A percentile compares a stretch with the other conserved stretches of the same genome.
These are phyloP conservation scores for Cebidichthys violaceus DNA, from an alignment of 2,113 vertebrate species.

Conservation along the genomic window DNA sequence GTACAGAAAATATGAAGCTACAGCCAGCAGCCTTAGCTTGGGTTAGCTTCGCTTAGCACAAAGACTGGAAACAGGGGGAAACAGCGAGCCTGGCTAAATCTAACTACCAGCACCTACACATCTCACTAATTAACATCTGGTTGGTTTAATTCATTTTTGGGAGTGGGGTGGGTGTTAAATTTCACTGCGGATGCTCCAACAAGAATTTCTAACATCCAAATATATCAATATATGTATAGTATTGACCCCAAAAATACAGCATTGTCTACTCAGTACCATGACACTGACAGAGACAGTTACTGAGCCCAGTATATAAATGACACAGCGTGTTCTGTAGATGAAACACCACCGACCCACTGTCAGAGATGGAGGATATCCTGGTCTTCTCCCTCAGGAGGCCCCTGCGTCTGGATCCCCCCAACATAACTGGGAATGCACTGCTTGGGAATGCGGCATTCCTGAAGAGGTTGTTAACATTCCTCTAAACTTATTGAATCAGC, in stretches of 20 bases:
- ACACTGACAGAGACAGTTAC: slow-evolving; percentile 5
- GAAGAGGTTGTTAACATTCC: slow-evolving; percentile 79
- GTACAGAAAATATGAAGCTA: neutral
- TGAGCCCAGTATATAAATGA: neutral
- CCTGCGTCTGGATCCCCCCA: slow-evolving; percentile 53
- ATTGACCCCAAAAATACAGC: too few species aligned
- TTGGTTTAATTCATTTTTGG: neutral
- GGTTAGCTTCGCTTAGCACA: neutral
- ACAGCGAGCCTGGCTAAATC: neutral
- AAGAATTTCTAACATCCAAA: neutral
- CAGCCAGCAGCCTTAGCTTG: neutral
- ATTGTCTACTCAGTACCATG: neutral
- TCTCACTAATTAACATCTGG: neutral
- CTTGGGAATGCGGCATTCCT: slow-evolving; percentile 75
- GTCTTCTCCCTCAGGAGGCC: slow-evolving; percentile 54
- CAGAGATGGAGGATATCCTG: slow-evolving; percentile 24
- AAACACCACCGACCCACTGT: slow-evolving; percentile 22
- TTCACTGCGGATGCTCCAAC: neutral
- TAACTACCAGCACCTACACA: neutral
- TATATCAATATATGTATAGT: neutral
- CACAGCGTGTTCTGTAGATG: slow-evolving; percentile 7
- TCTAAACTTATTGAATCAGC: slow-evolving; percentile 74
- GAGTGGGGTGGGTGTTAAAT: too few species aligned
- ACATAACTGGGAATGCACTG: slow-evolving; percentile 60
- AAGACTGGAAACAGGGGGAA: neutral